Conservation (phyloP, 2,113 vertebrate genomes). For the Promerops cafer region DNA sequence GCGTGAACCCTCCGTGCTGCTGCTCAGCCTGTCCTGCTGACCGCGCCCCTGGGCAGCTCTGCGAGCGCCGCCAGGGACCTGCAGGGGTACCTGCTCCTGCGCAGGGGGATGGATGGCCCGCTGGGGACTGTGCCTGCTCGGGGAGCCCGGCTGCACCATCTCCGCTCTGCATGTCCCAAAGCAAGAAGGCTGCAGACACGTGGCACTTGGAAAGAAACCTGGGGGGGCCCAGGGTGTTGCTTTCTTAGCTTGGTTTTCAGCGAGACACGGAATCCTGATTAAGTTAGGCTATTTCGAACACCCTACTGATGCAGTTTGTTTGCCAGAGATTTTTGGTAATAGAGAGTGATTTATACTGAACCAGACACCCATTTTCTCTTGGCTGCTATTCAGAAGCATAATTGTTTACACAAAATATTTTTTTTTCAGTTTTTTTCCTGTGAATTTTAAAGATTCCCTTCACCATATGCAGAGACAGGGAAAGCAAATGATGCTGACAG, state of each 20-base stretch:
- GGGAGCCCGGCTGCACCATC: background rate
- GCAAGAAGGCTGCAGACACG: background rate
- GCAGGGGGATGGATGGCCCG: accelerated
- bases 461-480: background rate
- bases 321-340: background rate
- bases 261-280: background rate
- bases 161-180: background rate
- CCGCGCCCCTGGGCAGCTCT: accelerated
- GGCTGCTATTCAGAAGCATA: background rate
- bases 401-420: background rate
- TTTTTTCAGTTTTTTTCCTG: background rate
- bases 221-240: background rate
- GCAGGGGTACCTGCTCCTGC: accelerated
- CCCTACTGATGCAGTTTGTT: background rate
- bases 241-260: background rate
- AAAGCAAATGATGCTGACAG: background rate
- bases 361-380: background rate
- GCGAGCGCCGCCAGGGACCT: background rate
- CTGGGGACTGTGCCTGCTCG: background rate
- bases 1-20: background rate
- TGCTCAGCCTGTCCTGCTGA: background rate
- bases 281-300: background rate
- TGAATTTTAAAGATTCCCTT: background rate
- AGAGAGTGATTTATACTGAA: background rate
- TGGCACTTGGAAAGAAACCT: background rate